phyloP scores from a whole-genome alignment of 2,797 vertebrate genomes.

The Oreochromis mossambicus region DNA sequence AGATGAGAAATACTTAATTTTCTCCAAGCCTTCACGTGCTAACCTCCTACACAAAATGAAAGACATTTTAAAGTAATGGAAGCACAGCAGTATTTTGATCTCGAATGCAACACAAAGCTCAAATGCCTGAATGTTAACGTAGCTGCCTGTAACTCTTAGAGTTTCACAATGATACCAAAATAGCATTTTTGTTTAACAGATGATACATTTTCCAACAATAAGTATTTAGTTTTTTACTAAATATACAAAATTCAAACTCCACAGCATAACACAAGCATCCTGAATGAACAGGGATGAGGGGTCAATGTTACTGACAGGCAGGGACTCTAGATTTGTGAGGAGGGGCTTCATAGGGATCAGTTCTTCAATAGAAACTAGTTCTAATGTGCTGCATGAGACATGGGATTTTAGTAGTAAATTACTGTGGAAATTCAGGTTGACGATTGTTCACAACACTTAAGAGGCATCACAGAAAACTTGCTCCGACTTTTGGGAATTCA shows the following conservation, averaged over 20 bases:
- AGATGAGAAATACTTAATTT: background rate
- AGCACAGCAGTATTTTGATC: background rate
- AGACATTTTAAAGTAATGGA: background rate
- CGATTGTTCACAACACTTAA: background rate
- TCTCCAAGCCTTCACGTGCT: background rate
- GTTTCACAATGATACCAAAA: background rate
- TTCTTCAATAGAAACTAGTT: background rate
- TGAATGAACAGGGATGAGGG: background rate
- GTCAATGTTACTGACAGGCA: background rate
- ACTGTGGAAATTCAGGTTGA: background rate
- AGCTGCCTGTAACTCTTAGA: background rate
- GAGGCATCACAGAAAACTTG: background rate
- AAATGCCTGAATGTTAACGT: background rate
- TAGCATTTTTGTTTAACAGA: background rate
- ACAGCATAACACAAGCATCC: rapidly evolving
- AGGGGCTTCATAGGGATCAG: background rate
- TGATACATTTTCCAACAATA: background rate
- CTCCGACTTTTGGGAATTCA: rapidly evolving
- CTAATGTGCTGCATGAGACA: background rate
- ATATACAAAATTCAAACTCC: background rate
- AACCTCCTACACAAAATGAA: background rate
- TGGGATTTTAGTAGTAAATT: background rate
- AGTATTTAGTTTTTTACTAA: background rate
- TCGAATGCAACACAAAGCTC: background rate
- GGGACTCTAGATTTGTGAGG: background rate